Evolutionary conservation across 2,888 invertebrate species (phyloP).

Genomic region (Pandemis corylana): DNA sequence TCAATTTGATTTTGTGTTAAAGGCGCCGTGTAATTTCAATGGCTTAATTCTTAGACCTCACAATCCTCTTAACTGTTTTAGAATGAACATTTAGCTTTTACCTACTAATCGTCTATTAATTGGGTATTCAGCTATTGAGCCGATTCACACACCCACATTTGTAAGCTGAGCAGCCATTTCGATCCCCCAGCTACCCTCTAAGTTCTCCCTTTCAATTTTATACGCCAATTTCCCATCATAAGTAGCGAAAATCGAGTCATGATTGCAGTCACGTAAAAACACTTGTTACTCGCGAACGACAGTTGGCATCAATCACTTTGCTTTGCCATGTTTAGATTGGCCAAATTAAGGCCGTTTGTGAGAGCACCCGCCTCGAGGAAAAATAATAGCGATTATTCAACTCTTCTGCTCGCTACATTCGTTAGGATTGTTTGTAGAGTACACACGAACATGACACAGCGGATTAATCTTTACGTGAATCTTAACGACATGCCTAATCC

Average conservation of each 20-base stretch:
- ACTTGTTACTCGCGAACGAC: constrained; percentile 71
- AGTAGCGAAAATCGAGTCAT: constrained; percentile 58
- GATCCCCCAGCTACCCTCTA: constrained; percentile 22
- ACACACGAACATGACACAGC: constrained; percentile 41
- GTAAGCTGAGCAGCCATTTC: constrained; percentile 23
- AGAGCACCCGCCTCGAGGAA: constrained; percentile 62
- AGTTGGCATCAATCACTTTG: constrained; percentile 63
- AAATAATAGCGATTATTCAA: constrained; percentile 75
- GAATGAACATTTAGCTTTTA: background rate
- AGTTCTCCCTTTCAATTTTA: constrained; percentile 51
- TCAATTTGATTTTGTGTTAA: background rate
- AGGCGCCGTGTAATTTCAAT: background rate
- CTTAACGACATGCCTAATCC: constrained; percentile 29
- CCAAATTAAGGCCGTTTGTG: constrained; percentile 70
- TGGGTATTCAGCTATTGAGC: constrained; percentile 29
- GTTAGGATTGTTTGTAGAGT: constrained; percentile 41
- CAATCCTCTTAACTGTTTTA: constrained; percentile 23
- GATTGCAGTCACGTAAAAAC: constrained; percentile 75
- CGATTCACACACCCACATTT: constrained; percentile 15
- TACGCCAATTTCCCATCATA: constrained; percentile 64
- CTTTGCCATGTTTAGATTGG: constrained; percentile 73
- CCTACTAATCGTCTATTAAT: constrained; percentile 30
- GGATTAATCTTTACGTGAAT: constrained; percentile 35
- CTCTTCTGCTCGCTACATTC: constrained; percentile 55
- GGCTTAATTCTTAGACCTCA: constrained; percentile 4